A percentile compares a stretch with the other conserved stretches of the same genome.
Conservation (phyloP, 2,797 vertebrate species). For the Brotula barbata region DNA sequence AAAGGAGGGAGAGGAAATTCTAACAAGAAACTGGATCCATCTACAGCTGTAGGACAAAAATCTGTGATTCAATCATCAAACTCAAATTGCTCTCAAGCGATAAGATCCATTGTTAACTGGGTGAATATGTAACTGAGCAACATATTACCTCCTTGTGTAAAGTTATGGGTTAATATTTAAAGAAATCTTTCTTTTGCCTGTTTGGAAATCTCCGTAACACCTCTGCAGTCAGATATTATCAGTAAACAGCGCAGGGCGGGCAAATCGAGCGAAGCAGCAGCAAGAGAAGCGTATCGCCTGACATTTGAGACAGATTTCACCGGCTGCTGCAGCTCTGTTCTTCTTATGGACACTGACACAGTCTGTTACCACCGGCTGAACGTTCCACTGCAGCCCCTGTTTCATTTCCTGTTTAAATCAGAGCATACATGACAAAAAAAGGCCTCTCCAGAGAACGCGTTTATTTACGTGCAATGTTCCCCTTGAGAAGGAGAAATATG, state of each 20-base stretch:
- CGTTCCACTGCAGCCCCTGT: constrained; percentile 34
- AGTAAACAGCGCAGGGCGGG: constrained; percentile 27
- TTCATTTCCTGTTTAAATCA: constrained; percentile 70
- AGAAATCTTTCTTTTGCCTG: background rate
- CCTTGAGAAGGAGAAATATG: background rate
- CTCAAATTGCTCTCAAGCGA: constrained; percentile 1
- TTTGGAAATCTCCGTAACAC: constrained; percentile 3
- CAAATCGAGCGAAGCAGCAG: background rate
- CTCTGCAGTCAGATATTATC: constrained; percentile 18
- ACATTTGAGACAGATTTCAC: constrained; percentile 52
- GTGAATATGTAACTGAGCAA: background rate
- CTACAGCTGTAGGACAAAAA: too few species aligned
- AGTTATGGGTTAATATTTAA: background rate
- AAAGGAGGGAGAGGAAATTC: too few species aligned
- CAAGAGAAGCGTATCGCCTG: constrained; percentile 48
- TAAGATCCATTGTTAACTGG: background rate
- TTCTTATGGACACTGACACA: constrained; percentile 32
- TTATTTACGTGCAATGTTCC: background rate
- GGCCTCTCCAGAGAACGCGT: constrained; percentile 9
- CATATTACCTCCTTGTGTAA: background rate
- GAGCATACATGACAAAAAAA: constrained; percentile 23
- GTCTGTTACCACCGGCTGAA: constrained; percentile 18
- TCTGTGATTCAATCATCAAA: too few species aligned
- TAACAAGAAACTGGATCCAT: too few species aligned
- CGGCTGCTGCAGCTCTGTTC: constrained; percentile 35